These are phyloP conservation scores for Alligator sinensis DNA, from an alignment of 2,113 vertebrate genomes.

Conservation along the genomic window DNA sequence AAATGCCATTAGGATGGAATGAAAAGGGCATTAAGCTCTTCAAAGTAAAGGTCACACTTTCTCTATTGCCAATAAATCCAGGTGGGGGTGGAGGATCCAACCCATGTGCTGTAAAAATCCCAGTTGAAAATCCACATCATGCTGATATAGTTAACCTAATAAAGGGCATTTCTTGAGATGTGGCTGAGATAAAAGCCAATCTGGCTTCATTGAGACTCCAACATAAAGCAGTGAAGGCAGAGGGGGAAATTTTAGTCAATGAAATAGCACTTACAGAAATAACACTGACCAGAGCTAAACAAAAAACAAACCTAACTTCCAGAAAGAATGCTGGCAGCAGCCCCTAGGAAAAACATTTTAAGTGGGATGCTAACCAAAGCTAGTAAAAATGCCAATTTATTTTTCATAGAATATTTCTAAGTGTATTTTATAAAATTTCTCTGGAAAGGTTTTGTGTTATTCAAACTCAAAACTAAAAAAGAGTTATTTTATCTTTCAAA, in stretches of 20 bases:
- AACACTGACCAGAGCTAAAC: not conserved
- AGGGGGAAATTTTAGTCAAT: conserved; percentile 18
- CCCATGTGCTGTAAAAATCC: not conserved
- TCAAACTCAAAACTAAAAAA: too few relatives aligned
- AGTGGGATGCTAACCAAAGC: not conserved
- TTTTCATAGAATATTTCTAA: not conserved
- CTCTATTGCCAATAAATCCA: not conserved
- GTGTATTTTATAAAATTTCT: not conserved
- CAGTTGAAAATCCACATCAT: not conserved
- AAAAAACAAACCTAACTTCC: not conserved
- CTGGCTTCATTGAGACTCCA: not conserved
- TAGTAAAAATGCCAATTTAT: not conserved
- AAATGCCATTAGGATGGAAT: not conserved
- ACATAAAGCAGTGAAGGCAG: not conserved
- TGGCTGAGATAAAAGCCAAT: conserved; percentile 4
- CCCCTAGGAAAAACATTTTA: not conserved
- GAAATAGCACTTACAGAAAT: not conserved
- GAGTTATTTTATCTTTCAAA: not conserved
- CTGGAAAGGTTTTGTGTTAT: not conserved
- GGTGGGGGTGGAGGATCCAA: not conserved
- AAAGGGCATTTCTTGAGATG: not conserved
- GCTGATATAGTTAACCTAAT: conserved; percentile 14
- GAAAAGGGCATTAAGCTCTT: not conserved
- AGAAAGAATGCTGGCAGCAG: not conserved
- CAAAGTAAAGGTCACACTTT: conserved; percentile 33